Evolutionary conservation across 2,888 invertebrate species (phyloP).

Genomic region (Drepana falcataria): DNA sequence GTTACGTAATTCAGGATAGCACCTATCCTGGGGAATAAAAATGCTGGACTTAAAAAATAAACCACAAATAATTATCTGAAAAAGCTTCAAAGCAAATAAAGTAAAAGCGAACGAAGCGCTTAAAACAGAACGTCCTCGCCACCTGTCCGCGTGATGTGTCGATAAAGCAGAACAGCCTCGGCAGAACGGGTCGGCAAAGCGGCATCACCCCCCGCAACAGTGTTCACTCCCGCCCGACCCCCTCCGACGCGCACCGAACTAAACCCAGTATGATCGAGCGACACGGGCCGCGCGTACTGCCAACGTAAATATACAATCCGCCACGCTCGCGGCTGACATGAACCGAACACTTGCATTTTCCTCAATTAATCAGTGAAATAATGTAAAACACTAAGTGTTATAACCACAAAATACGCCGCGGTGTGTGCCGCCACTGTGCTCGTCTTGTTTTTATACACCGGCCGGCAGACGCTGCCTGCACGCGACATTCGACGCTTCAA

Average conservation of each 20-base stretch:
- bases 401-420: slow-evolving; percentile 70
- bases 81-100: background rate
- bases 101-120: no score
- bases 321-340: slow-evolving; percentile 64
- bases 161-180: slow-evolving; percentile 26
- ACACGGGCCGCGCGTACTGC: slow-evolving; percentile 57
- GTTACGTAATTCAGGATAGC: no score
- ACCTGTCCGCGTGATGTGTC: slow-evolving; percentile 55
- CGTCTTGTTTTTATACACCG: slow-evolving; percentile 77
- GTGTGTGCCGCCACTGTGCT: slow-evolving; percentile 77
- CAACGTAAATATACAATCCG: slow-evolving; percentile 42
- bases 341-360: slow-evolving; percentile 54
- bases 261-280: slow-evolving; percentile 74
- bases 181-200: slow-evolving; percentile 34
- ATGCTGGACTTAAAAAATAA: no score
- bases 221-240: slow-evolving; percentile 35
- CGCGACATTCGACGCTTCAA: slow-evolving; percentile 71
- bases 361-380: slow-evolving; percentile 72
- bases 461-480: slow-evolving; percentile 82
- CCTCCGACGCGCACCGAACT: slow-evolving; percentile 39
- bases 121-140: slow-evolving; percentile 35
- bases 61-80: no score
- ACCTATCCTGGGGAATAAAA: no score
- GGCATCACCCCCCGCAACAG: slow-evolving; percentile 31
- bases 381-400: slow-evolving; percentile 81